These are phyloP conservation scores for Physocephala rufipes DNA, from an alignment of 2,888 invertebrate genomes.

Conservation along the genomic window DNA sequence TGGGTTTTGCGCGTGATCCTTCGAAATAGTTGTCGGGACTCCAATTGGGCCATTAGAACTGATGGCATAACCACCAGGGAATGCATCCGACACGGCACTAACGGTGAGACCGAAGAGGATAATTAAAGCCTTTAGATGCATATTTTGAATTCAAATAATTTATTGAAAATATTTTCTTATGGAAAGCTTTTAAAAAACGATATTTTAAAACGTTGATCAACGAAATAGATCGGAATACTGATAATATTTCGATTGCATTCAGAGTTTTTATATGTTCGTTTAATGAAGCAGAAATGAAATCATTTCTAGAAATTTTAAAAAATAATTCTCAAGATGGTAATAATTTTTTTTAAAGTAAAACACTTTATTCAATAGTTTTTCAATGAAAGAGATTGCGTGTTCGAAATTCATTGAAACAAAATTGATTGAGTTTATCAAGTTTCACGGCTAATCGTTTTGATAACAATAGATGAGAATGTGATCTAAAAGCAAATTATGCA, in stretches of 20 bases:
- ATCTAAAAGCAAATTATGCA: no score
- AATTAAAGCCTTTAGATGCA: background rate
- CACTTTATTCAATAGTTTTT: background rate
- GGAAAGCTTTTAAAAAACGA: no score
- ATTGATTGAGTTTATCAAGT: background rate
- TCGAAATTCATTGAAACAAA: conserved; percentile 13
- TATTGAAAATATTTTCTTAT: no score
- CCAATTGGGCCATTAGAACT: background rate
- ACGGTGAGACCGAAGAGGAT: background rate
- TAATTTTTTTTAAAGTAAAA: background rate
- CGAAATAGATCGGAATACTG: conserved; percentile 47
- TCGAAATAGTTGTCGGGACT: no score
- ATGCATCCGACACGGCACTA: conserved; percentile 6
- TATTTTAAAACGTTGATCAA: background rate
- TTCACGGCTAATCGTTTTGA: background rate
- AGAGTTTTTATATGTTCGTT: conserved; percentile 50
- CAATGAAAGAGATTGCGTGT: conserved; percentile 9
- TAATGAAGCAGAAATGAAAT: background rate
- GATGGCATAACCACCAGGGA: conserved; percentile 10
- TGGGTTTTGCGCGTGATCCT: no score
- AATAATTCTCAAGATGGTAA: background rate
- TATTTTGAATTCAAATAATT: background rate
- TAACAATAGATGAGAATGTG: no score
- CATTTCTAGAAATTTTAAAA: no score
- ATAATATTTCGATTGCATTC: conserved; percentile 44